A percentile compares a stretch with the other conserved stretches of the same genome.
Evolutionary conservation across 2,797 vertebrate species (phyloP).

Genomic region (Rhadinocentrus ornatus): DNA sequence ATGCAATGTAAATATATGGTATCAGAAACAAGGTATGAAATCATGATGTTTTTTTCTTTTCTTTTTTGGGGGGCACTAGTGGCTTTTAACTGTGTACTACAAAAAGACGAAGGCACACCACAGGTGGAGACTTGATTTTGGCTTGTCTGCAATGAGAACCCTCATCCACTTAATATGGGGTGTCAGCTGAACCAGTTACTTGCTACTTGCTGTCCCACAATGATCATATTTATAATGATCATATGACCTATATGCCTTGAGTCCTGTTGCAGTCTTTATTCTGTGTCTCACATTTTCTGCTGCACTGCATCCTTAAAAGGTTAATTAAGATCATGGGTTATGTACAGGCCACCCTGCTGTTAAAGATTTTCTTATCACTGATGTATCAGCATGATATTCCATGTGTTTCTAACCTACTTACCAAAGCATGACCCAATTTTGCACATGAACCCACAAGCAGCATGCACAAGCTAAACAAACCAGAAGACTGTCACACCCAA

Average conservation of each 20-base stretch:
- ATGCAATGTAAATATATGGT: no score
- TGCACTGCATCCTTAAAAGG: constrained; percentile 22
- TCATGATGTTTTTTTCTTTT: no score
- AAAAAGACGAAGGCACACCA: no score
- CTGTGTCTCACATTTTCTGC: constrained; percentile 40
- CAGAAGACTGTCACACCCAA: constrained; percentile 15
- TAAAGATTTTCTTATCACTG: constrained; percentile 64
- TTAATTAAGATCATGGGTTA: constrained; percentile 31
- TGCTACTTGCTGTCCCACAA: background rate
- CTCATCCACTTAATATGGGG: background rate
- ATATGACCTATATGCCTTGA: background rate
- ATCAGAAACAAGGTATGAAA: no score
- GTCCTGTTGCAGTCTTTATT: background rate
- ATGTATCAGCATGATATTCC: constrained; percentile 63
- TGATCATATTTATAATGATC: background rate
- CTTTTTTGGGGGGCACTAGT: no score
- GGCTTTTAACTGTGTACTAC: no score
- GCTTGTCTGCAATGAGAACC: no score
- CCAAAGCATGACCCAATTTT: constrained; percentile 44
- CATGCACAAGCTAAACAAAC: constrained; percentile 24
- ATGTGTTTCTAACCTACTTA: constrained; percentile 68
- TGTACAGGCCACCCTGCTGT: constrained; percentile 36
- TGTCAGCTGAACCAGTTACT: background rate
- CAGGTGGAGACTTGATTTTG: no score
- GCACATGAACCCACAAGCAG: constrained; percentile 31